Conservation (phyloP, 2,888 invertebrate species). For the Sclerodermus sp. region DNA sequence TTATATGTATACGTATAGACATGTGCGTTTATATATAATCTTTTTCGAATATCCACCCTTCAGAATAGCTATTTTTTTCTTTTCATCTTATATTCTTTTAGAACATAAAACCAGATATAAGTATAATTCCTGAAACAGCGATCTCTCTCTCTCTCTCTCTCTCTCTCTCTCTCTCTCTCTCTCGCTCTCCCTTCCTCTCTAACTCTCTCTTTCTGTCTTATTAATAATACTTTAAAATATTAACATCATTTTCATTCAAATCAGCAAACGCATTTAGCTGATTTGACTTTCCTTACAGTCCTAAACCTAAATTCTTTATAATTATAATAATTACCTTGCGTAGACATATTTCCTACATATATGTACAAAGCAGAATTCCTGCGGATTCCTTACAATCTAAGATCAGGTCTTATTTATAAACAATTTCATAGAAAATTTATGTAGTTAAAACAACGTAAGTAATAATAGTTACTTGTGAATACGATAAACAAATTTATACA, state of each 20-base stretch:
- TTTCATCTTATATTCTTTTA: slow-evolving; percentile 8
- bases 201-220: too few species aligned
- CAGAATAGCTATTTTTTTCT: too few species aligned
- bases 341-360: slow-evolving; percentile 20
- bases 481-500: slow-evolving; percentile 56
- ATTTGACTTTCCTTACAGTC: background rate
- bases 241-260: too few species aligned
- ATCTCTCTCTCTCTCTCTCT: slow-evolving; percentile 10
- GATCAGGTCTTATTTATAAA: slow-evolving; percentile 46
- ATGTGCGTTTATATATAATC: background rate
- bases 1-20: background rate
- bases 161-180: too few species aligned
- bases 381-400: slow-evolving; percentile 36
- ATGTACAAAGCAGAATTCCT: slow-evolving; percentile 38
- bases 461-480: slow-evolving; percentile 47
- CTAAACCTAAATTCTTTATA: slow-evolving; percentile 18
- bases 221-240: too few species aligned
- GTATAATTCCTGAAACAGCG: slow-evolving; percentile 16
- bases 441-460: slow-evolving; percentile 53
- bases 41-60: slow-evolving; percentile 2
- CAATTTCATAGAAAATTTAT: slow-evolving; percentile 55
- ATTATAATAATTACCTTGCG: slow-evolving; percentile 31
- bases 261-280: too few species aligned
- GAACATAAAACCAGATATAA: slow-evolving; percentile 21
- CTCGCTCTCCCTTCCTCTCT: too few species aligned